A percentile compares a stretch with the other conserved stretches of the same genome.
phyloP scores from a whole-genome alignment of 2,797 vertebrate genomes.

The Schizopygopsis malacanthus region DNA sequence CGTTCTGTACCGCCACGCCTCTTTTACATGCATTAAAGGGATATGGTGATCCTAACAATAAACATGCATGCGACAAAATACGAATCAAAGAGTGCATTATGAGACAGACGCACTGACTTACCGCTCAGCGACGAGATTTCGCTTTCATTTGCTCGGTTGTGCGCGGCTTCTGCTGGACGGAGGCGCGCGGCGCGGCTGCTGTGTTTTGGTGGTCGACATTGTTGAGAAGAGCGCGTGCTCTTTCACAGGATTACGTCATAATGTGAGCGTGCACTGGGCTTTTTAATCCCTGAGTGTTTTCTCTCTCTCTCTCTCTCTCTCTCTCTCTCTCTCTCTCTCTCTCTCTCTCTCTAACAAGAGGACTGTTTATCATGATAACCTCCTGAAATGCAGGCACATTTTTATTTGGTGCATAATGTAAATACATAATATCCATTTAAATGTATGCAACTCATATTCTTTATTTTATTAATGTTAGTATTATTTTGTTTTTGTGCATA shows the following conservation, averaged over 20 bases:
- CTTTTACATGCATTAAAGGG: constrained; percentile 39
- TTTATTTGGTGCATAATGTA: background rate
- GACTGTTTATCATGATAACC: background rate
- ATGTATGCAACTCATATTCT: background rate
- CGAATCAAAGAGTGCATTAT: background rate
- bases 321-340: no score
- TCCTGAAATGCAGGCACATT: background rate
- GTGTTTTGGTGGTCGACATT: constrained; percentile 66
- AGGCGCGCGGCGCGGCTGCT: constrained; percentile 33
- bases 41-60: constrained; percentile 18
- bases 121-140: background rate
- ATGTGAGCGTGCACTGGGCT: constrained; percentile 42
- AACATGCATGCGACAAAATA: constrained; percentile 1
- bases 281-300: constrained; percentile 9
- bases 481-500: background rate
- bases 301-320: no score
- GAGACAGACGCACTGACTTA: background rate
- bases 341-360: background rate
- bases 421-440: no score
- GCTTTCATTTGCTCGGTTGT: constrained; percentile 37
- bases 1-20: constrained; percentile 42
- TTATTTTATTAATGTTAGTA: background rate
- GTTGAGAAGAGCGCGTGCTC: constrained; percentile 81
- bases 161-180: background rate
- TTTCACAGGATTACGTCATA: constrained; percentile 78